Evolutionary conservation across 2,797 vertebrate species (phyloP).

Genomic region (Sylvia borin): DNA sequence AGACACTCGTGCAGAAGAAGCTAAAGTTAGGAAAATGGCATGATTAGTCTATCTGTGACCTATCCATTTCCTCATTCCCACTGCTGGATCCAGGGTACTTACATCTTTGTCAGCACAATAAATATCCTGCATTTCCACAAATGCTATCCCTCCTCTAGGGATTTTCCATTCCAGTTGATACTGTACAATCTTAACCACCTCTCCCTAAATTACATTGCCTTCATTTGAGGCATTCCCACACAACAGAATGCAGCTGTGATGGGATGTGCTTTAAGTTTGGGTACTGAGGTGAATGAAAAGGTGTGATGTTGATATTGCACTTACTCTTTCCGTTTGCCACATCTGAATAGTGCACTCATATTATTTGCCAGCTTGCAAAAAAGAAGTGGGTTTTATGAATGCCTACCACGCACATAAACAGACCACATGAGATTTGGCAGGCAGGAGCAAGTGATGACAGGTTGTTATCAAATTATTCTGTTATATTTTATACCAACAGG

Average conservation of each 20-base stretch:
- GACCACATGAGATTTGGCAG: not conserved
- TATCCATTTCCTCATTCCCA: not conserved
- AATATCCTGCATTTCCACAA: not conserved
- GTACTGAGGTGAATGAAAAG: not conserved
- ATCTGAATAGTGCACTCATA: not conserved
- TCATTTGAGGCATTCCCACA: not conserved
- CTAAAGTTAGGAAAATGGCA: not conserved
- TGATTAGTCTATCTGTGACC: not conserved
- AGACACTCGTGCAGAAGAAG: not conserved
- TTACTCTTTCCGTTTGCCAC: not conserved
- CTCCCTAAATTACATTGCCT: not conserved
- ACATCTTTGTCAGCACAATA: not conserved
- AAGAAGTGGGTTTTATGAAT: not conserved
- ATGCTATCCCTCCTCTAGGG: not conserved
- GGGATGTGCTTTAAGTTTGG: not conserved
- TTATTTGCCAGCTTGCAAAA: not conserved
- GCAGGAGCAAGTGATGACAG: slow-evolving; percentile 2
- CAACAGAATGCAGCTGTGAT: not conserved
- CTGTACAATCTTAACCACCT: not conserved
- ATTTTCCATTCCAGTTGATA: not conserved
- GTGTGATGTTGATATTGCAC: not conserved
- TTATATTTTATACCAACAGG: slow-evolving; percentile 8
- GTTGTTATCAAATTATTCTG: slow-evolving; percentile 9
- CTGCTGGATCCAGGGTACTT: not conserved
- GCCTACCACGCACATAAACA: not conserved